These are phyloP conservation scores for Rhagoletis pomonella DNA, from an alignment of 1,140 invertebrate genomes.

Conservation along the genomic window DNA sequence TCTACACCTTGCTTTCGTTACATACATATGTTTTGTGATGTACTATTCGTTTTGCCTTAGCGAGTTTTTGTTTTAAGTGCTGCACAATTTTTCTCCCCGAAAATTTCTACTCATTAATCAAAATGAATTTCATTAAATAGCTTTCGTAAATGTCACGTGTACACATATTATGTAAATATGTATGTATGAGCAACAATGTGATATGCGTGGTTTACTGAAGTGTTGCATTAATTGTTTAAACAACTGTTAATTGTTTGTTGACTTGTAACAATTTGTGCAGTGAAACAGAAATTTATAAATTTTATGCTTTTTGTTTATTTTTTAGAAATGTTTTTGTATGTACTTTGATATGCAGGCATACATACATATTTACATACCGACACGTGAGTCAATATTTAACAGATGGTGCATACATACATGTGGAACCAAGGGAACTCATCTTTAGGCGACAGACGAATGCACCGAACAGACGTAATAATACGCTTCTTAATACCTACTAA, in stretches of 20 bases:
- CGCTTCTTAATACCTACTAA: too few species aligned
- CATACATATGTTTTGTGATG: too few species aligned
- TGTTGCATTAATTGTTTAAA: constrained; percentile 7
- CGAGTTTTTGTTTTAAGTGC: neutral
- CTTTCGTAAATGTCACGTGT: neutral
- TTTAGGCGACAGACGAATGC: too few species aligned
- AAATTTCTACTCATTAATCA: constrained; percentile 48
- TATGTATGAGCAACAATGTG: neutral
- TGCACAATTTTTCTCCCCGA: neutral
- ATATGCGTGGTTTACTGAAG: neutral
- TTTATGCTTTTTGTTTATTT: neutral
- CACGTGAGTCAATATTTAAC: neutral
- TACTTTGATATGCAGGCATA: neutral
- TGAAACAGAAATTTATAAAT: neutral
- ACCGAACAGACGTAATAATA: too few species aligned
- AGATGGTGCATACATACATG: neutral
- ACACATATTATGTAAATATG: neutral
- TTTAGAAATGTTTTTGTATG: neutral
- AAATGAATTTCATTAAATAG: constrained; percentile 41
- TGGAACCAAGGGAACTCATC: too few species aligned
- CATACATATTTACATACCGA: neutral
- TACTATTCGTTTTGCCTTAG: too few species aligned
- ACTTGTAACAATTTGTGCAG: constrained; percentile 6
- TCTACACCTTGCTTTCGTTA: neutral
- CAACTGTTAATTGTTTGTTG: constrained; percentile 38